phyloP scores from a whole-genome alignment of 2,797 vertebrate species.

The Hoplostethus mediterraneus region DNA sequence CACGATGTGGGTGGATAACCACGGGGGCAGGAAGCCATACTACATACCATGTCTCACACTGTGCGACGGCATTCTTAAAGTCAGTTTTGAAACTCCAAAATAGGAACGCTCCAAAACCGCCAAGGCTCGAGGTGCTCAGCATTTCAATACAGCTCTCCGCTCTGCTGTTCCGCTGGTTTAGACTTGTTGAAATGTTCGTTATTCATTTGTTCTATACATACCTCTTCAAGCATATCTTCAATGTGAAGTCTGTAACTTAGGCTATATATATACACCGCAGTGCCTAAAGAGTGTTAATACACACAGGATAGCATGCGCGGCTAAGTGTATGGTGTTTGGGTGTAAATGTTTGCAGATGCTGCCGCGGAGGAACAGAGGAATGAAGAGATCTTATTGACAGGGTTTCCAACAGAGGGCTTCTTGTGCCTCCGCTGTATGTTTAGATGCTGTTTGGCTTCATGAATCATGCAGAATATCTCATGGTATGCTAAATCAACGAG shows the following conservation, averaged over 20 bases:
- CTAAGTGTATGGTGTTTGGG: background rate
- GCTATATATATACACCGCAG: background rate
- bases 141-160: background rate
- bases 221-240: background rate
- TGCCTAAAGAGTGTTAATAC: background rate
- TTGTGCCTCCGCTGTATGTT: constrained; percentile 40
- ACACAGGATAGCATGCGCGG: background rate
- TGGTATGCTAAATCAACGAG: constrained; percentile 53
- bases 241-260: background rate
- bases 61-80: constrained; percentile 23
- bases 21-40: constrained; percentile 30
- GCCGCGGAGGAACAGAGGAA: background rate
- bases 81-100: background rate
- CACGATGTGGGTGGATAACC: constrained; percentile 47
- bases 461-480: constrained; percentile 58
- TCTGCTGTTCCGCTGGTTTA: background rate
- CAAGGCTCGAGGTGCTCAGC: background rate
- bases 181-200: background rate
- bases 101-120: background rate
- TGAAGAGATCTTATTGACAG: constrained; percentile 8
- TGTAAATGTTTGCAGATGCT: constrained; percentile 5
- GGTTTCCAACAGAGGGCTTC: constrained; percentile 18
- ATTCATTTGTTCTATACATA: background rate
- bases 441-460: constrained; percentile 60
- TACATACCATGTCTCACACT: constrained; percentile 20